Evolutionary conservation across 2,113 vertebrate species (phyloP), one percentile per base, ranked within the genome.

Genomic region (Oncorhynchus gorbuscha): DNA sequence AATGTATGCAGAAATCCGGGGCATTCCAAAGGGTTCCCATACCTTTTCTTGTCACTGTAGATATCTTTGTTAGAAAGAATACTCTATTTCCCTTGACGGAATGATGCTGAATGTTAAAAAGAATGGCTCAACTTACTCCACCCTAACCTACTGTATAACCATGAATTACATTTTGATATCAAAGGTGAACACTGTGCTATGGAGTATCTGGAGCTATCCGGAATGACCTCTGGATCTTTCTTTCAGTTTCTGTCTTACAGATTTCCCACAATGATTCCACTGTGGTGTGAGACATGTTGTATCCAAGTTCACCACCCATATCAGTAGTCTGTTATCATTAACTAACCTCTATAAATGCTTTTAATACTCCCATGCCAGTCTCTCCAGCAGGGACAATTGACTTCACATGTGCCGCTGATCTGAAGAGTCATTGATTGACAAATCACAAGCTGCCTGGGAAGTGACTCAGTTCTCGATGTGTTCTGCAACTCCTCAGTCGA

Each of bases 401-500:
- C 82, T 73, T 75, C 76, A 79, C 48, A 76, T 77, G 71, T 74
- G 59, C 74, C 22, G 6, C 45, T 14, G 32, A 89, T 80, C n/a
- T 75, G 81, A 83, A 71, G n/a, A 32, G 86, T 89, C 79, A 89
- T 87, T 86, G 78, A 89, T 88, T 86, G 83, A 88, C 81, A 62
- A 75, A 78, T 82, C 83, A 82, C 81, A 78, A 68, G 83, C 69
- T 82, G 55, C 66, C 24, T 55, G 71, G 74, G 49, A 28, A n/a
- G 45, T 32, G 67, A 51, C 55, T 81, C 76, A 24, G 32, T 67
- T 78, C 39, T n/a, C 58, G 67, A 32, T 24, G 18, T 68, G 24
- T 81, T 77, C 72, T 74, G 75, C 75, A 58, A 13, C 70, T 77
- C n/a, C 59, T 62, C 51, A 55, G 51, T 55, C 51, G 16, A 55